Conservation (phyloP, 2,113 vertebrate genomes). For the Oenanthe oenanthe region DNA sequence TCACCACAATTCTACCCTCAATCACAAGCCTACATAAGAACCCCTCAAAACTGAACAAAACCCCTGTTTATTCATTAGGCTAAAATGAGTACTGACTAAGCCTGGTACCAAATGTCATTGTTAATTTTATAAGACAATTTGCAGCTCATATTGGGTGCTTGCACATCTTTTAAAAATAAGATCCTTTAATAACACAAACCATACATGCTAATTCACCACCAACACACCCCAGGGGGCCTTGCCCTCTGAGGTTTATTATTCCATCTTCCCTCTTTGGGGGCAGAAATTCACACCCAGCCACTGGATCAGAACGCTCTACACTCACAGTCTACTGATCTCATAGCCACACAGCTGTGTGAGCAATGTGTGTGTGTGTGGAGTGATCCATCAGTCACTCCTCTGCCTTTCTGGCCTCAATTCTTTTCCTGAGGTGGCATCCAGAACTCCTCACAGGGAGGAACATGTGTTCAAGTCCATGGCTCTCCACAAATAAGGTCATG, state of each 20-base stretch:
- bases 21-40: neutral
- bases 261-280: neutral
- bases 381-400: neutral
- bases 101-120: neutral
- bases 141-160: neutral
- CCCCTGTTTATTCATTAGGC: neutral
- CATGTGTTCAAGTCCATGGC: neutral
- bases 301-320: neutral
- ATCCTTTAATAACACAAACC: neutral
- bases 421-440: neutral
- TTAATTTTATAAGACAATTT: neutral
- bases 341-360: neutral
- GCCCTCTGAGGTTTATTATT: neutral
- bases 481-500: neutral
- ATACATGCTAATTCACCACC: neutral
- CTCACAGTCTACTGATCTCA: neutral
- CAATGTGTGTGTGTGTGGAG: rapidly evolving
- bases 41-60: neutral
- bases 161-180: neutral
- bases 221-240: neutral
- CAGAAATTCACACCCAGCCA: neutral
- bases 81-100: constrained; percentile 18
- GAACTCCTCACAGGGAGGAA: neutral
- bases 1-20: neutral
- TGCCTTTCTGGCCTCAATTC: neutral